phyloP scores from a whole-genome alignment of 2,888 invertebrate species.

The Pristionchus mayeri region DNA sequence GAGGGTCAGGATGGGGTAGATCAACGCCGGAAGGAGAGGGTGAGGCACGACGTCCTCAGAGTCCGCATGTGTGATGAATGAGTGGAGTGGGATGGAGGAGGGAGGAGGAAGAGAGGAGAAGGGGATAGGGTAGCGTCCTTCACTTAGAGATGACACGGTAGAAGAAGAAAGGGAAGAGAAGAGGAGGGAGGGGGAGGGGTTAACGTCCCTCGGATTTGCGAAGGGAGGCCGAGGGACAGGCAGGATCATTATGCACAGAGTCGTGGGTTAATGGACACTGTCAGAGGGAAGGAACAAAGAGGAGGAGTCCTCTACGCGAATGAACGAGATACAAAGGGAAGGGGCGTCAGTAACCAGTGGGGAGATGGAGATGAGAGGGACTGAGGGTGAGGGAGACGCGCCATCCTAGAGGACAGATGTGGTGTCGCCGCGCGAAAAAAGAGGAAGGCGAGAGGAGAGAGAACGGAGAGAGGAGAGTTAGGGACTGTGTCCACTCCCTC shows the following conservation, averaged over 20 bases:
- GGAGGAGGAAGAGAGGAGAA: background rate
- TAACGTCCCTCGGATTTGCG: background rate
- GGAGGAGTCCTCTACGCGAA: background rate
- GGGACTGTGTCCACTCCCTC: background rate
- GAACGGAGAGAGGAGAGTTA: background rate
- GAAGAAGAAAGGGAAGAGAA: background rate
- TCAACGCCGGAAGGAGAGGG: background rate
- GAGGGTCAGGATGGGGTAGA: constrained; percentile 7
- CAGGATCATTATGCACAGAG: background rate
- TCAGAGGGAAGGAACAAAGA: background rate
- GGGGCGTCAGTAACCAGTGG: constrained; percentile 38
- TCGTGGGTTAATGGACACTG: constrained; percentile 15
- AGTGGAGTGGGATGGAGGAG: background rate
- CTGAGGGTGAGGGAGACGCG: constrained; percentile 13
- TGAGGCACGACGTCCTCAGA: constrained; percentile 14
- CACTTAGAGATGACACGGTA: background rate
- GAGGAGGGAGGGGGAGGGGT: constrained; percentile 7
- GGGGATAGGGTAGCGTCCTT: background rate
- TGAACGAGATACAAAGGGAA: background rate
- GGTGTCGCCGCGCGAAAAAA: background rate
- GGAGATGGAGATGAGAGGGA: constrained; percentile 41
- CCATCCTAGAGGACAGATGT: constrained; percentile 39
- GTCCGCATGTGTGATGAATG: constrained; percentile 39
- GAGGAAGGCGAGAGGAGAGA: background rate
- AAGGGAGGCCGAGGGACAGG: constrained; percentile 9